Evolutionary conservation across 2,888 invertebrate genomes (phyloP), one percentile per base, ranked within the genome.

Genomic region (Pristionchus japonicus): DNA sequence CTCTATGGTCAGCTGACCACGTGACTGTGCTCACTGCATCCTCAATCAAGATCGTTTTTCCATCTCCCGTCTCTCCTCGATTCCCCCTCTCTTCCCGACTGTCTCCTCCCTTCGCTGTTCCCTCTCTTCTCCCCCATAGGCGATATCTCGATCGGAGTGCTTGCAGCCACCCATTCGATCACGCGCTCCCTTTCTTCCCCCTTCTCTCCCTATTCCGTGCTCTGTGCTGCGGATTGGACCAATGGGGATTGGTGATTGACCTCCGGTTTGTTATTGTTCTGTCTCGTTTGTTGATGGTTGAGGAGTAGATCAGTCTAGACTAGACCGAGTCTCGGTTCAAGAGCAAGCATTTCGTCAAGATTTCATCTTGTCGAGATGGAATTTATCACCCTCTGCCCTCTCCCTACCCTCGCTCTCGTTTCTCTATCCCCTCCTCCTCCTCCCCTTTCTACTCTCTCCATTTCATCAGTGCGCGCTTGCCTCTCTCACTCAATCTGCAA

Each of bases 1-100:
- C 23, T 74, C 74, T 23, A 37, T 74, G 74, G 74, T 40, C 74
- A 74, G 74, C 74, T 74, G 74, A 74, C 37, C 74, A 74, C 74
- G 74, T 74, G 64, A 67, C 34, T 67, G 74, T 74, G 74, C 74
- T 74, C 37, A 31, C 52, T 40, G 37, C 11, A 74, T 74, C 40
- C 74, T n/a, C 74, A 40, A 74, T 74, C 74, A 74, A 74, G 74
- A 74, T 74, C 57, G 43, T 43, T 43, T 43, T 43, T 43, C 57
- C 17, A 57, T 57, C n/a, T n/a, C 57, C 74, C 74, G 20, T 20
- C 23, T 67, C 34, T 67, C 34, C 17, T 74, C 37, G 37, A 40
- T 40, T 31, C 74, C 31, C 74, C 13, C 74, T 40, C 74, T 74
- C 31, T 74, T 23, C 23, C 40, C 23, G 23, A 11, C 23, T 40